These are phyloP conservation scores for Acronicta psi DNA, from an alignment of 2,888 invertebrate species.

Conservation along the genomic window DNA sequence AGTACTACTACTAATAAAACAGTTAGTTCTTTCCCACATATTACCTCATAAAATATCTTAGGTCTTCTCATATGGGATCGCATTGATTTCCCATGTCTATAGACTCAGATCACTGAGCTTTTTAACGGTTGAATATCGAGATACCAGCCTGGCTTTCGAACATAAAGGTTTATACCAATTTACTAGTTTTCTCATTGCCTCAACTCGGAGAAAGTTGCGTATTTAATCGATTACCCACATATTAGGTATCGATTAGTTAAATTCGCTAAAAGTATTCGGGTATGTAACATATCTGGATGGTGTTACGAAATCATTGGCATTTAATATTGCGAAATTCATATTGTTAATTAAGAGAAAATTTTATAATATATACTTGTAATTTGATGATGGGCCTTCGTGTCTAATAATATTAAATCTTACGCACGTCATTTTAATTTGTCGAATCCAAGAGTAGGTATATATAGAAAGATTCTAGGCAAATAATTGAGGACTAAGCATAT, in stretches of 20 bases:
- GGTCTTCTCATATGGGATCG: slow-evolving; percentile 51
- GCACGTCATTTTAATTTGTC: background rate
- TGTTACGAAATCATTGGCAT: slow-evolving; percentile 41
- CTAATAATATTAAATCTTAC: slow-evolving; percentile 1
- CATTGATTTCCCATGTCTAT: slow-evolving; percentile 70
- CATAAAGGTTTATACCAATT: slow-evolving; percentile 41
- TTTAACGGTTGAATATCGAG: slow-evolving; percentile 66
- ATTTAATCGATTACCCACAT: slow-evolving; percentile 45
- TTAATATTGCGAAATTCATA: slow-evolving; percentile 24
- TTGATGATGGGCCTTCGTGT: slow-evolving; percentile 11
- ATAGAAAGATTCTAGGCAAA: no score
- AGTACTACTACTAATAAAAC: slow-evolving; percentile 26
- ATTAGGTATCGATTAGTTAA: slow-evolving; percentile 25
- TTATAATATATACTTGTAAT: background rate
- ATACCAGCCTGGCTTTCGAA: slow-evolving; percentile 48
- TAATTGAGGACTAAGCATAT: no score
- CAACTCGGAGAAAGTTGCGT: slow-evolving; percentile 42
- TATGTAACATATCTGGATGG: slow-evolving; percentile 27
- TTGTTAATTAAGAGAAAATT: slow-evolving; percentile 18
- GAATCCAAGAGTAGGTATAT: no score
- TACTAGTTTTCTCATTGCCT: slow-evolving; percentile 23
- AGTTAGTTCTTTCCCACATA: slow-evolving; percentile 35
- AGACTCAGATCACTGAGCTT: slow-evolving; percentile 68
- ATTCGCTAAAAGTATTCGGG: slow-evolving; percentile 18
- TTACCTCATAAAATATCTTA: slow-evolving; percentile 26